These are phyloP conservation scores for Rhyacophila evoluta DNA, from an alignment of 2,888 invertebrate species.

Conservation along the genomic window DNA sequence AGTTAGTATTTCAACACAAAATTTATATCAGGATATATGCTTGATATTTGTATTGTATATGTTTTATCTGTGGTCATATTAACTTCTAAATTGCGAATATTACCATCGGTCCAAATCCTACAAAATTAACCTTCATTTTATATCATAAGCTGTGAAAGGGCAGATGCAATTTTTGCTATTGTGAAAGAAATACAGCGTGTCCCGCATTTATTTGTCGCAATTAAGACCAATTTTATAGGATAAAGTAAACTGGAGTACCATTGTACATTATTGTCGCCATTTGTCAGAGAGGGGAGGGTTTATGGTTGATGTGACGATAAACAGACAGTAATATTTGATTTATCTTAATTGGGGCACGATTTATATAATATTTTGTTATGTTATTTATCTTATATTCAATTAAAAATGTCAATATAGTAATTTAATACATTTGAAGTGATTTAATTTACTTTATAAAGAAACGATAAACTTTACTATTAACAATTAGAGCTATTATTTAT, in stretches of 20 bases:
- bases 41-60: too few species aligned
- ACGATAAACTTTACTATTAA: too few species aligned
- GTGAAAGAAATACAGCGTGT: conserved; percentile 18
- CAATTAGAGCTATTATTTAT: too few species aligned
- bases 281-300: not conserved
- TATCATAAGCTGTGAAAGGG: not conserved
- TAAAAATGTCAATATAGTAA: too few species aligned
- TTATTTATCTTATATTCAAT: too few species aligned
- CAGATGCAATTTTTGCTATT: conserved; percentile 12
- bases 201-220: conserved; percentile 13
- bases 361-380: too few species aligned
- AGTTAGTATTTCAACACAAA: too few species aligned
- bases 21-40: too few species aligned
- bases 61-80: too few species aligned
- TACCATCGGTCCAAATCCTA: not conserved
- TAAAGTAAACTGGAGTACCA: not conserved
- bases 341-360: conserved; percentile 13
- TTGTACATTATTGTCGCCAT: not conserved
- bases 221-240: not conserved
- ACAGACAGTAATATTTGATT: conserved; percentile 5
- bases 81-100: too few species aligned
- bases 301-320: conserved; percentile 5
- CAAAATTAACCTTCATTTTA: not conserved
- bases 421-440: too few species aligned
- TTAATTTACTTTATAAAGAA: too few species aligned